These are phyloP conservation scores for Hypolimnas misippus DNA, from an alignment of 2,888 invertebrate species.

Conservation along the genomic window DNA sequence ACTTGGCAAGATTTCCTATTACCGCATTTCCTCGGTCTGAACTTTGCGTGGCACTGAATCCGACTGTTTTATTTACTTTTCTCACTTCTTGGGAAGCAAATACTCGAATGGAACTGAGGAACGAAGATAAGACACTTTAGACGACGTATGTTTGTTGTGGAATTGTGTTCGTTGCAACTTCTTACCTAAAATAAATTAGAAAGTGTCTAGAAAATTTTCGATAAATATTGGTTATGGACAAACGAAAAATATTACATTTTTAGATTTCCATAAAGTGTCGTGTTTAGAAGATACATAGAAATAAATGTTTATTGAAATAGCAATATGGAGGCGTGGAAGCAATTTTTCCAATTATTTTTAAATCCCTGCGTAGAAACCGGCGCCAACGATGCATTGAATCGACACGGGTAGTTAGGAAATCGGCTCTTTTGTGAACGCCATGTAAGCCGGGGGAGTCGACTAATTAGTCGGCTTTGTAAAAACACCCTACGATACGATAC, in stretches of 20 bases:
- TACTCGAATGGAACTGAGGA: conserved; percentile 37
- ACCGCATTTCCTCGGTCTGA: conserved; percentile 49
- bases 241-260: too few relatives aligned
- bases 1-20: conserved; percentile 63
- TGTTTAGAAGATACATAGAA: not conserved
- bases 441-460: conserved; percentile 47
- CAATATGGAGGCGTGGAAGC: conserved; percentile 5
- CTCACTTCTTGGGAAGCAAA: conserved; percentile 44
- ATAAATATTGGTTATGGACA: not conserved
- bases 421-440: conserved; percentile 52
- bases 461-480: conserved; percentile 62
- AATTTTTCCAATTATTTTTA: conserved; percentile 29
- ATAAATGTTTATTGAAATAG: conserved; percentile 10
- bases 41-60: conserved; percentile 53
- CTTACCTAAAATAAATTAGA: not conserved
- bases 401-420: conserved; percentile 53
- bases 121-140: conserved; percentile 35
- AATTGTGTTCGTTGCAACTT: not conserved
- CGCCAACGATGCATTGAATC: conserved; percentile 47
- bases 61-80: conserved; percentile 57
- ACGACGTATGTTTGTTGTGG: conserved; percentile 22
- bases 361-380: conserved; percentile 22
- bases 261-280: too few relatives aligned
- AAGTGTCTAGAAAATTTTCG: not conserved
- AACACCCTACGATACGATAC: conserved; percentile 41